Evolutionary conservation across 2,888 invertebrate genomes (phyloP), one percentile per base, ranked within the genome.

Genomic region (Anticlea derivata): DNA sequence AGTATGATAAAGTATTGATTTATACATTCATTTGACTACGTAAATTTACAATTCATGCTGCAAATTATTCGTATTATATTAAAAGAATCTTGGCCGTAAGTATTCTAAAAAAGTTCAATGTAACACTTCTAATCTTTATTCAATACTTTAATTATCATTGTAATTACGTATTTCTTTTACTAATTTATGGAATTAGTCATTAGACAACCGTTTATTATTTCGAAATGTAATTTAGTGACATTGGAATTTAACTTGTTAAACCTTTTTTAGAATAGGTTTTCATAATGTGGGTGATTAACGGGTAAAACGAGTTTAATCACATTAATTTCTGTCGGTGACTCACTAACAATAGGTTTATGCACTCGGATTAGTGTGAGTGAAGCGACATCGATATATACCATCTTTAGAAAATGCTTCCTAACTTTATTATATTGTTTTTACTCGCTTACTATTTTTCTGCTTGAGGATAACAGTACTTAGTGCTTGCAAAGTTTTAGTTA

Each of bases 271-370:
- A 43, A 49, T 31, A 35, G 11, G 11, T 31, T 31, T 35, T n/a
- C 22, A 37, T 31, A 37, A 33, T 24, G 26, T 5, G n/a, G 11
- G n/a, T 43, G 24, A 43, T 43, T 26, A 49, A 10, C 29, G 26
- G 12, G 24, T 43, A 12, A 22, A 50, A 50, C 43, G 11, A 31
- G 49, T 43, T 38, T 40, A 48, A 48, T 40, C 37, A 38, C 26
- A 35, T 37, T 49, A 37, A 29, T 47, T 34, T 10, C 5, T 10
- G 26, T 20, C 12, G 13, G 13, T 29, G 17, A 35, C 22, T 40
- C 20, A 45, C 23, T 37, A 29, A 24, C 12, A 27, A 38, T 8
- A 10, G 35, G 26, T 27, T 27, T 27, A 29, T 22, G 20, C 7
- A 37, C 12, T 11, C 35, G 20, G 33, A 39, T 39, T 44, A 39